phyloP scores from a whole-genome alignment of 1,140 invertebrate species.

The Panagrolaimus sp. region DNA sequence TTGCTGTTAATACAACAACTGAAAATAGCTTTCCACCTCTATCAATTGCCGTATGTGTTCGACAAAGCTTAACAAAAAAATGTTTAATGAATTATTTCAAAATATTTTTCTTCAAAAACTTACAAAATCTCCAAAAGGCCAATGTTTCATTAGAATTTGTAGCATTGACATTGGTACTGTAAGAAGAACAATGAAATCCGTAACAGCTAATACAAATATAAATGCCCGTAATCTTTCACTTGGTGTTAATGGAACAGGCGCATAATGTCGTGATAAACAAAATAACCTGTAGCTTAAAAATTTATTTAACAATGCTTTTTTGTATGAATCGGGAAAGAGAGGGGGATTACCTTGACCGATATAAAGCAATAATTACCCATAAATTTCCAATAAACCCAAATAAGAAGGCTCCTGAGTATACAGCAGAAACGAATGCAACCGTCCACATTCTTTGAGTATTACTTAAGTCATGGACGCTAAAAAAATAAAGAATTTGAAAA shows the following conservation, averaged over 20 bases:
- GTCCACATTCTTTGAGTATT: background rate
- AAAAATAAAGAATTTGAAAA: no score
- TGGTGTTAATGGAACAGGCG: constrained; percentile 12
- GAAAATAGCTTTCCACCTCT: constrained; percentile 28
- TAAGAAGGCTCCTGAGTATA: background rate
- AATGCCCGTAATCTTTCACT: constrained; percentile 29
- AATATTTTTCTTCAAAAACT: constrained; percentile 15
- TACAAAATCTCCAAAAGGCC: constrained; percentile 28
- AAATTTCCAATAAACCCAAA: constrained; percentile 8
- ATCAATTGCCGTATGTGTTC: constrained; percentile 23
- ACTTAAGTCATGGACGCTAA: background rate
- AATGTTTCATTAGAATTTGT: constrained; percentile 18
- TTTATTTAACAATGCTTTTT: background rate
- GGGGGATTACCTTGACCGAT: background rate
- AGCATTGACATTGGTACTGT: constrained; percentile 27
- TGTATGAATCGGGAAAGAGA: background rate
- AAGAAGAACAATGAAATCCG: constrained; percentile 26
- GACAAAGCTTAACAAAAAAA: constrained; percentile 22
- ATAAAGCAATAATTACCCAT: constrained; percentile 6
- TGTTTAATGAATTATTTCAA: background rate
- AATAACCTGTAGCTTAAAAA: background rate
- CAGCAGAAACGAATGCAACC: background rate
- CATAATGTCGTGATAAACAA: constrained; percentile 1
- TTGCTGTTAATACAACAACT: constrained; percentile 27
- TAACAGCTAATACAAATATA: constrained; percentile 28